phyloP scores from a whole-genome alignment of 2,888 invertebrate genomes.

The Agriopis marginaria region DNA sequence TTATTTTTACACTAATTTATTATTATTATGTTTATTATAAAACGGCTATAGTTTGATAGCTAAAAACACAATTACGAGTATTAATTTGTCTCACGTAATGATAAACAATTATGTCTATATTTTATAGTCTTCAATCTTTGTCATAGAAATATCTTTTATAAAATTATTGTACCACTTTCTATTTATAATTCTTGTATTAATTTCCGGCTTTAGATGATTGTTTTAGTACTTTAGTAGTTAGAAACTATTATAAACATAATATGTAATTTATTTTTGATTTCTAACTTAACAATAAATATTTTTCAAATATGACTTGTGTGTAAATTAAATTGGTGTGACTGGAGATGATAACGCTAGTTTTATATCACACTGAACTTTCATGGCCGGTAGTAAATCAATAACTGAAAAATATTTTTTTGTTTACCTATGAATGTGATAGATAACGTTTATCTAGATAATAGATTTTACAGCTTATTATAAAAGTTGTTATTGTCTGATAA shows the following conservation, averaged over 20 bases:
- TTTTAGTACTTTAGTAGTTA: too few relatives aligned
- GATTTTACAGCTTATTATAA: neutral
- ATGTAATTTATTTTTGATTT: too few relatives aligned
- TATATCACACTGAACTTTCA: neutral
- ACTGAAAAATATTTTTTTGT: constrained; percentile 20
- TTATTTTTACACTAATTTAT: too few relatives aligned
- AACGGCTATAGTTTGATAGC: neutral
- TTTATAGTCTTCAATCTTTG: neutral
- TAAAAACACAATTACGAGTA: neutral
- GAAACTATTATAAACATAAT: too few relatives aligned
- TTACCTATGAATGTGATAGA: constrained; percentile 9
- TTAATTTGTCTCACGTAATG: neutral
- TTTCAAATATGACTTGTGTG: too few relatives aligned
- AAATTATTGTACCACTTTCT: neutral
- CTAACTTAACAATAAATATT: too few relatives aligned
- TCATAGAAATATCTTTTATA: neutral
- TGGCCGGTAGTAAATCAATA: constrained; percentile 12
- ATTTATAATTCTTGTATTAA: neutral
- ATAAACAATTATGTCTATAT: neutral
- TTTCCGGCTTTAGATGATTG: too few relatives aligned
- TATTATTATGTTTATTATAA: neutral
- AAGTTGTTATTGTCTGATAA: constrained; percentile 9
- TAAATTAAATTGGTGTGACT: too few relatives aligned
- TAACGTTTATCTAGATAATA: constrained; percentile 31
- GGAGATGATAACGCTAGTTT: neutral